Evolutionary conservation across 1,140 invertebrate species (phyloP).

Genomic region (Scaptomyza graminum): DNA sequence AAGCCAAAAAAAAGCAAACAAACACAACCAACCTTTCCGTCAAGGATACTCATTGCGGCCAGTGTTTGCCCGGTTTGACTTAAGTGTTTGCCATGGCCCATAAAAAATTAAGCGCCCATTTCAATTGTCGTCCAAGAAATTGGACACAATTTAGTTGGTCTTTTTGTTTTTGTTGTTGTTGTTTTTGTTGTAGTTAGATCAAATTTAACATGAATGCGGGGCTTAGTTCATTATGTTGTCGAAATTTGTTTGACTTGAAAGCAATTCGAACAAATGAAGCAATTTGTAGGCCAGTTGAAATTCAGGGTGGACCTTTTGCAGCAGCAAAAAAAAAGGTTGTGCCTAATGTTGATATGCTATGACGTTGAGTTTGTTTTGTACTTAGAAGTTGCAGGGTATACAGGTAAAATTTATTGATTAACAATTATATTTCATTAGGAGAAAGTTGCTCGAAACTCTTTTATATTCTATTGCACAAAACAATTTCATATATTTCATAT

Average conservation of each 20-base stretch:
- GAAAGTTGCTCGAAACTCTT: too few relatives aligned
- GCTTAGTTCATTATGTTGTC: conserved; percentile 45
- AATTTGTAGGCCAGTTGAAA: conserved; percentile 68
- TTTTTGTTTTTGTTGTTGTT: conserved; percentile 18
- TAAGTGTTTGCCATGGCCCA: conserved; percentile 76
- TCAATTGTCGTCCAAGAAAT: conserved; percentile 62
- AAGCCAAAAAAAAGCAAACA: conserved; percentile 6
- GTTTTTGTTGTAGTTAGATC: conserved; percentile 60
- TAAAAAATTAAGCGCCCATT: conserved; percentile 79
- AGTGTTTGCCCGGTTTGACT: conserved; percentile 64
- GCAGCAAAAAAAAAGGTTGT: background rate
- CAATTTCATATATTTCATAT: too few relatives aligned
- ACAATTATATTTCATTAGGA: background rate
- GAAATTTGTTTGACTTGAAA: conserved; percentile 18
- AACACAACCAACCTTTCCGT: conserved; percentile 28
- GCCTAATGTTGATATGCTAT: conserved; percentile 6
- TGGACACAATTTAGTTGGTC: background rate
- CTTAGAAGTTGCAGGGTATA: background rate
- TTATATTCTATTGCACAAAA: too few relatives aligned
- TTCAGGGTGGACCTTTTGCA: too few relatives aligned
- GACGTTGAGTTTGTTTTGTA: background rate
- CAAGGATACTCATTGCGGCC: conserved; percentile 64
- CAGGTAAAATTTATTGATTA: conserved; percentile 12
- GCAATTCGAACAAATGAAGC: conserved; percentile 60
- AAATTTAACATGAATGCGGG: conserved; percentile 68